Conservation (phyloP, 2,797 vertebrate genomes). For the Bufotes viridis region DNA sequence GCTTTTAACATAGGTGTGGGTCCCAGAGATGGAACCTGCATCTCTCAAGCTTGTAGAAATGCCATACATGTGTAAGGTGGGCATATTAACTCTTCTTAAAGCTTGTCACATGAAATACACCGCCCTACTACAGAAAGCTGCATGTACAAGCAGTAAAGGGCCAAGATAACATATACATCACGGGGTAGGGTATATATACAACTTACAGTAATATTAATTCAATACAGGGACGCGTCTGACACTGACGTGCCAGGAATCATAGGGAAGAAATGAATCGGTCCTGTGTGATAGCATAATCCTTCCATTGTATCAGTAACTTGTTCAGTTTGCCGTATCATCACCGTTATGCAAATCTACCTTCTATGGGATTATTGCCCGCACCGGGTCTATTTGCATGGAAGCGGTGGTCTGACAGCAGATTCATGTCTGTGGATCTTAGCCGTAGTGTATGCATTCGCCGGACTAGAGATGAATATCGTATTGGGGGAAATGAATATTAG, state of each 20-base stretch:
- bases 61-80: too few species aligned
- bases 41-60: too few species aligned
- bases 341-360: constrained; percentile 44
- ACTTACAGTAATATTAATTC: not conserved
- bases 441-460: not conserved
- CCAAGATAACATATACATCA: too few species aligned
- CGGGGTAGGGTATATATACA: not conserved
- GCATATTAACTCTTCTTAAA: not conserved
- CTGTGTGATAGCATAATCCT: constrained; percentile 1
- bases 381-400: constrained; percentile 27
- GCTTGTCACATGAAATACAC: not conserved
- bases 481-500: not conserved
- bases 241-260: not conserved
- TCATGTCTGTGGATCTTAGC: not conserved
- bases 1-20: too few species aligned
- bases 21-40: too few species aligned
- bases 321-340: constrained; percentile 2
- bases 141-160: too few species aligned
- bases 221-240: not conserved
- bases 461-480: not conserved
- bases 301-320: constrained; percentile 38
- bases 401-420: constrained; percentile 1
- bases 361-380: constrained; percentile 14
- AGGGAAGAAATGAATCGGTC: not conserved
- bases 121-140: too few species aligned